These are phyloP conservation scores for Cyclopterus lumpus DNA, from an alignment of 2,797 vertebrate species.

Conservation along the genomic window DNA sequence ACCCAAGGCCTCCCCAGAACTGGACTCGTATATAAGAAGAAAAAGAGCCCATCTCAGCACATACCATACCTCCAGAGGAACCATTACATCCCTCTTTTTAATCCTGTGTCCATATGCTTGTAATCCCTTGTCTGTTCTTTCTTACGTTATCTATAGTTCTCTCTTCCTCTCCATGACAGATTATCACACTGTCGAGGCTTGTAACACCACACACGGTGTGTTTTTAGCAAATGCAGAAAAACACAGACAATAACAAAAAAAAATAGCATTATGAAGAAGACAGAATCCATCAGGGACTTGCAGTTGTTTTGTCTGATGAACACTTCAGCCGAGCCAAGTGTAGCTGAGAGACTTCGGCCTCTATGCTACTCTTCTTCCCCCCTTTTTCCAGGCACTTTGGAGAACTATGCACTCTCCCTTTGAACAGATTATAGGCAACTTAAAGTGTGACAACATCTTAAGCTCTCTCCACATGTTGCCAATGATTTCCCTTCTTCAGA, in stretches of 20 bases:
- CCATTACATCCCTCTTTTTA: conserved; percentile 79
- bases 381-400: conserved; percentile 71
- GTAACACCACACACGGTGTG: conserved; percentile 35
- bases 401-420: conserved; percentile 84
- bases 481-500: conserved; percentile 86
- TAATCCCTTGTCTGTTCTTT: conserved; percentile 72
- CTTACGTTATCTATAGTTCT: conserved; percentile 44
- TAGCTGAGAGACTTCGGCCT: conserved; percentile 59
- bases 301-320: conserved; percentile 69
- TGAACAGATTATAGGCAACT: conserved; percentile 90
- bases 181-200: conserved; percentile 63
- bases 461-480: conserved; percentile 88
- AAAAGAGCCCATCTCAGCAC: conserved; percentile 82
- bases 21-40: conserved; percentile 75
- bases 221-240: conserved; percentile 38
- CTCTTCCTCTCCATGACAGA: conserved; percentile 56
- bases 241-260: conserved; percentile 7
- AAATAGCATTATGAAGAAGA: conserved; percentile 46
- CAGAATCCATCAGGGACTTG: conserved; percentile 50
- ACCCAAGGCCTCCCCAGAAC: conserved; percentile 79
- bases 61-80: conserved; percentile 76
- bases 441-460: conserved; percentile 94
- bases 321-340: conserved; percentile 64
- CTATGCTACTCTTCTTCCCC: conserved; percentile 45
- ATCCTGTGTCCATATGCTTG: conserved; percentile 75